Evolutionary conservation across 2,113 vertebrate genomes (phyloP), one percentile per base, ranked within the genome.

Genomic region (Rhizomys pruinosus): DNA sequence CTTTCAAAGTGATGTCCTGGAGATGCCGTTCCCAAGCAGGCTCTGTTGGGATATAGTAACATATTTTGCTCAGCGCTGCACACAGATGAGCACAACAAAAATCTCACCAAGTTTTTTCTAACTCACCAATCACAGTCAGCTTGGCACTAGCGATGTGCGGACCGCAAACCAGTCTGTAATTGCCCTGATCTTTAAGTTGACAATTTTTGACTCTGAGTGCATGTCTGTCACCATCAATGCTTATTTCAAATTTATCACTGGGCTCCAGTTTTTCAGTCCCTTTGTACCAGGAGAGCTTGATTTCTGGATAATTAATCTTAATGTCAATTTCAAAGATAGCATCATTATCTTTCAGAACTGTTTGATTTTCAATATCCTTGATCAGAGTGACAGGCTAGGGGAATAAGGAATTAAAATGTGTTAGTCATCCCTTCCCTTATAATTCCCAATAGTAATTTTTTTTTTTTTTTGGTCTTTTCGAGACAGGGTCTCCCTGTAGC

Each of bases 301-400:
- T 99, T 98, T 99, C 99, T 29, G 99, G 99, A 97, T 99, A 99
- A 97, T 99, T 99, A 97, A 99, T 99, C 97, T 98, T 98, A 97
- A 99, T 99, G 79, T 98, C 98, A 95, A 99, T 99, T 98, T 99
- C 98, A 96, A 99, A 99, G 44, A 98, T 74, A 71, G 99, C 99
- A 57, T 98, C 98, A 84, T 98, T 98, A 95, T 99, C 98, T 98
- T 98, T 98, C 68, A 98, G 89, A 61, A 98, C 97, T 0, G 94
- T 98, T 97, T 99, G 99, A 97, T 99, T 99, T 97, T 98, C 97
- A 98, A 99, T 99, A 97, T 99, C 99, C 95, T 98, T 99, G 96
- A 99, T 91, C 94, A 99, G 98, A 86, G 98, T 98, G 95, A 99
- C 96, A 80, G 99, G 99, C 99, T 99, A 98, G 78, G 93, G 97